Percentiles rank a stretch among this genome's conserved stretches.
Conservation (phyloP, 37 sponge, comb jelly and placozoan species). For the Theonella swinhoei region DNA sequence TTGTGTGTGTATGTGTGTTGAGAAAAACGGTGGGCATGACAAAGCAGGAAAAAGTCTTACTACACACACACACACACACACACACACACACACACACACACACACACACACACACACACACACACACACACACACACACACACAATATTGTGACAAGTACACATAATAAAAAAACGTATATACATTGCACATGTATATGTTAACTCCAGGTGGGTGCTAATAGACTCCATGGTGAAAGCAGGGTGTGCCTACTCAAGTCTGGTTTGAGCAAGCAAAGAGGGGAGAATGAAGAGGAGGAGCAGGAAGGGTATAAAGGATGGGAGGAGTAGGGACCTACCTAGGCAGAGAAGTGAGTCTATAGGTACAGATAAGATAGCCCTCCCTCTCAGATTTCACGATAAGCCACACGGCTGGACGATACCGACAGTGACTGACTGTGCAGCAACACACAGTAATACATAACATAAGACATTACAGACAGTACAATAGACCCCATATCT, state of each 20-base stretch:
- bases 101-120: not conserved
- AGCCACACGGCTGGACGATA: not conserved
- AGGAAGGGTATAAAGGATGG: not conserved
- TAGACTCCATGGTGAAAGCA: no score
- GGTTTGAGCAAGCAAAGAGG: not conserved
- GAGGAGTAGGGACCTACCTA: not conserved
- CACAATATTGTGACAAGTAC: no score
- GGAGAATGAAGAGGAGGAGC: not conserved
- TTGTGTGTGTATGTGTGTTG: no score
- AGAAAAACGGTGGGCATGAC: no score
- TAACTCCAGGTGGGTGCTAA: no score
- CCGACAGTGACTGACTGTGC: not conserved
- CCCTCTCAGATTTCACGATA: not conserved
- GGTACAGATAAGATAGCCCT: not conserved
- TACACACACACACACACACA: slow-evolving; percentile 11
- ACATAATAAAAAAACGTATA: slow-evolving; percentile 21
- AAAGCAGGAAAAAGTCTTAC: no score
- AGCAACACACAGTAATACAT: not conserved
- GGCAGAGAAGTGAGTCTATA: not conserved
- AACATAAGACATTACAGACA: not conserved
- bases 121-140: slow-evolving; percentile 47
- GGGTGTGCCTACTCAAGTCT: no score
- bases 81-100: slow-evolving; percentile 39
- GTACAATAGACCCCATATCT: not conserved
- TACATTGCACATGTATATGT: not conserved